Evolutionary conservation across 2,888 invertebrate genomes (phyloP).

Genomic region (Diplolepis rosae): DNA sequence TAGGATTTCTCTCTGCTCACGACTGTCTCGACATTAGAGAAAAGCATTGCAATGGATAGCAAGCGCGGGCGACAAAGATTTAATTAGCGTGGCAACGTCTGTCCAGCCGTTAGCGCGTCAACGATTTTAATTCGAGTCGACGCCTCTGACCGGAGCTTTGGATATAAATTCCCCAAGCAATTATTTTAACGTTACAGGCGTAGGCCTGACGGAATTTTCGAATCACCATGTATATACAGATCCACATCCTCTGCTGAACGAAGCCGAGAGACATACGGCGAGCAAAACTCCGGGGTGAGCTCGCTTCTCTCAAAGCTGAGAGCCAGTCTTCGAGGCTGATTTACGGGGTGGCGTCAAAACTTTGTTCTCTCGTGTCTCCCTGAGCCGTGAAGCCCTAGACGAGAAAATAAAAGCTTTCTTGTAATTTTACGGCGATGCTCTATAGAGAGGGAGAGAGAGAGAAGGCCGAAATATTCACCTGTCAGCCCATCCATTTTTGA

Average conservation of each 20-base stretch:
- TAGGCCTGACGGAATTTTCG: constrained; percentile 58
- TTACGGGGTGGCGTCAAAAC: constrained; percentile 71
- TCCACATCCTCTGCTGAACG: constrained; percentile 29
- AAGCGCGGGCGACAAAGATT: constrained; percentile 55
- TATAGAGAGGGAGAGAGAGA: constrained; percentile 31
- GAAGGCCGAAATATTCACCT: constrained; percentile 32
- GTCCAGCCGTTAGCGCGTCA: constrained; percentile 50
- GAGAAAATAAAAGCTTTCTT: constrained; percentile 61
- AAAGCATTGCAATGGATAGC: background rate
- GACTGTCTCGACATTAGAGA: background rate
- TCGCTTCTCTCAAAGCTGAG: constrained; percentile 58
- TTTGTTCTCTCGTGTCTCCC: constrained; percentile 68
- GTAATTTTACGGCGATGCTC: constrained; percentile 56
- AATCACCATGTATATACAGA: constrained; percentile 53
- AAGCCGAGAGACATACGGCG: constrained; percentile 64
- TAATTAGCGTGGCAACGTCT: constrained; percentile 58
- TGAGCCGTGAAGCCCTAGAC: constrained; percentile 51
- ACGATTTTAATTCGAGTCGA: constrained; percentile 58
- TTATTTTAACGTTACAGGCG: constrained; percentile 56
- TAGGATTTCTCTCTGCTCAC: background rate
- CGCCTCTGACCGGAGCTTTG: constrained; percentile 53
- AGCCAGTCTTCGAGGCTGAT: constrained; percentile 62
- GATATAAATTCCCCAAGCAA: constrained; percentile 62
- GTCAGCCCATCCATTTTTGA: background rate
- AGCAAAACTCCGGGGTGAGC: constrained; percentile 60